Base-by-base conservation (phyloP, 1,140 invertebrate species). In the Drosophila triauraria region DNA sequence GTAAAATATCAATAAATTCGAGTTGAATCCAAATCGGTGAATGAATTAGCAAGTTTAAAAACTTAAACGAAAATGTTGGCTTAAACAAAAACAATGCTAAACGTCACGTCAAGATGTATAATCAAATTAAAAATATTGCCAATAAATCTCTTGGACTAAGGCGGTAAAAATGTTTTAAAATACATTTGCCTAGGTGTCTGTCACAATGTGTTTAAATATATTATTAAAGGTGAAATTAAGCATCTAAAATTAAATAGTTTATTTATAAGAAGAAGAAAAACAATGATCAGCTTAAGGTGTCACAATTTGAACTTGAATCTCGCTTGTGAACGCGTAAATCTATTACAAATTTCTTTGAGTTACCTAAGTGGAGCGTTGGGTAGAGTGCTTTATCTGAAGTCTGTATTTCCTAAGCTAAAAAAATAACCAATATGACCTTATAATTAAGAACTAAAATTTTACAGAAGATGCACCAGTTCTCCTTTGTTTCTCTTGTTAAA, bases 81-180 rank as follows among this genome's bases (percentile, higher is more conserved):
- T 59, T 32, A 15, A 27, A 30, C n/a, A 23, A 30, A 53, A 74
- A 42, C 27, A 17, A 25, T 42, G 27, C 42, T 48, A 62, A 75
- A 51, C 44, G 67, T 40, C 50, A 32, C 40, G 53, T 74, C 20
- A 75, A 35, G 38, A 40, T 13, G 46, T 51, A 69, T 42, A 67
- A 58, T 60, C 7, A 70, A 60, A 60, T 71, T 40, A 32, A 51
- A 46, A 20, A 51, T 50, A 68, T 63, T 27, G 65, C 59, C 62
- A 54, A 67, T 68, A 68, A 70, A 70, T 70, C 48, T 54, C 9
- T n/a, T 10, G 0, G 17, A 38, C 40, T 38, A 54, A 44, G 32
- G 30, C 30, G 15, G 12, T 13, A 23, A 67, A 35, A 67, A 46
- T 51, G 30, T 44, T 13, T 40, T 67, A 53, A 70, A 69, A 65